Evolutionary conservation across 2,113 vertebrate species (phyloP).

Genomic region (Gobius niger): DNA sequence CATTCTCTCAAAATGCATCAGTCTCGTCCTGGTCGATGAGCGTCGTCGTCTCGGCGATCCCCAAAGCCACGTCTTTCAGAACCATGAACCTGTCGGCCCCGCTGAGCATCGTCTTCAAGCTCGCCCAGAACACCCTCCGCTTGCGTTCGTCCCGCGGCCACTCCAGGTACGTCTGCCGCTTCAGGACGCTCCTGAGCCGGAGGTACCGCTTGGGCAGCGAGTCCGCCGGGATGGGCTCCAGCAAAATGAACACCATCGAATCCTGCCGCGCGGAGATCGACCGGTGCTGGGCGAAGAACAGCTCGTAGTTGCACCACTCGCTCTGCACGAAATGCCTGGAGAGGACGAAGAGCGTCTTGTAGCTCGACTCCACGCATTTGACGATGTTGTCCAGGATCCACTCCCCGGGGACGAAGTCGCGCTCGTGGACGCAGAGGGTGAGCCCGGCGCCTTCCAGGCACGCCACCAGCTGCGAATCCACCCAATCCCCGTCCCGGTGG

Average conservation of each 20-base stretch:
- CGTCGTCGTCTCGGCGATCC: constrained; percentile 37
- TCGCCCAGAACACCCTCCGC: constrained; percentile 83
- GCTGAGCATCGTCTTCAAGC: constrained; percentile 68
- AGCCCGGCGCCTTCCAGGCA: constrained; percentile 57
- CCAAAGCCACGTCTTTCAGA: constrained; percentile 46
- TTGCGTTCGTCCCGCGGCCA: constrained; percentile 84
- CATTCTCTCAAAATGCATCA: not conserved
- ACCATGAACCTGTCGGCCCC: constrained; percentile 63
- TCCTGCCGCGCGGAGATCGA: constrained; percentile 58
- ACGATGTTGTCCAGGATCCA: constrained; percentile 77
- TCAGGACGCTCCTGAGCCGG: constrained; percentile 64
- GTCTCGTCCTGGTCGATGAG: constrained; percentile 9
- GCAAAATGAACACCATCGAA: constrained; percentile 68
- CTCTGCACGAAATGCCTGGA: constrained; percentile 70
- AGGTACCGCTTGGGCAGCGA: constrained; percentile 68
- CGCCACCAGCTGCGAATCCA: constrained; percentile 54
- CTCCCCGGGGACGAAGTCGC: constrained; percentile 72
- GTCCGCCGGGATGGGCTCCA: constrained; percentile 69
- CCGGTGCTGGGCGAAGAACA: constrained; percentile 73
- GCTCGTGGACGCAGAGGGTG: constrained; percentile 67
- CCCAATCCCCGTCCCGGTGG: constrained; percentile 65
- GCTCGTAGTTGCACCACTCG: constrained; percentile 75
- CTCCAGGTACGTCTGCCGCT: constrained; percentile 80
- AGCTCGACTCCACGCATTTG: constrained; percentile 68
- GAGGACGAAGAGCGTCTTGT: constrained; percentile 74